A percentile compares a stretch with the other conserved stretches of the same genome.
These are phyloP conservation scores for Agrilus biguttatus DNA, from an alignment of 2,888 invertebrate genomes.

Conservation along the genomic window DNA sequence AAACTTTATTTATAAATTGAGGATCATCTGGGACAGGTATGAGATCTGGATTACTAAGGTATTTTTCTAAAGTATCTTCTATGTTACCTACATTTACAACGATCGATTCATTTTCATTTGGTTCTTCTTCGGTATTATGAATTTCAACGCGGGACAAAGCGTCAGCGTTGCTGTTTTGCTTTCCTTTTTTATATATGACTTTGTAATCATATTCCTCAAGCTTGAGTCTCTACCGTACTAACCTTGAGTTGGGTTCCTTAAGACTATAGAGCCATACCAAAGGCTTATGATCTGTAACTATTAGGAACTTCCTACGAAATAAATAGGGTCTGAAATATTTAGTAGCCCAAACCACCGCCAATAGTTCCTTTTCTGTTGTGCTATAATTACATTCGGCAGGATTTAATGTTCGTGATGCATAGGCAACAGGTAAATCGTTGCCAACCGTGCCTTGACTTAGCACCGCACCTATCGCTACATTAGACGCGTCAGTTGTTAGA, in stretches of 20 bases:
- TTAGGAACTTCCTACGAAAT: constrained; percentile 18
- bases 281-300: constrained; percentile 26
- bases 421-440: constrained; percentile 12
- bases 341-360: constrained; percentile 15
- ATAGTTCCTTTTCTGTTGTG: constrained; percentile 15
- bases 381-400: constrained; percentile 11
- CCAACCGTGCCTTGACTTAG: constrained; percentile 9
- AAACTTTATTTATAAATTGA: too few species aligned
- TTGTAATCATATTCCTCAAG: constrained; percentile 18
- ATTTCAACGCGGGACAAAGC: constrained; percentile 12
- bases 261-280: constrained; percentile 21
- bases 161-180: constrained; percentile 16
- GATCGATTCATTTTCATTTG: too few species aligned
- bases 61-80: not conserved
- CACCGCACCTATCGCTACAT: constrained; percentile 12
- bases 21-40: too few species aligned
- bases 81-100: too few species aligned
- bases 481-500: constrained; percentile 12
- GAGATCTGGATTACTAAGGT: too few species aligned
- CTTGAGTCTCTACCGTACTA: constrained; percentile 23
- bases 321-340: constrained; percentile 17
- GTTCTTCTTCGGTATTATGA: not conserved
- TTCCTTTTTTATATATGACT: constrained; percentile 17
- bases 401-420: constrained; percentile 11
- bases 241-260: constrained; percentile 22